A percentile compares a stretch with the other conserved stretches of the same genome.
phyloP scores from a whole-genome alignment of 2,888 invertebrate species.

The Apamea crenata region DNA sequence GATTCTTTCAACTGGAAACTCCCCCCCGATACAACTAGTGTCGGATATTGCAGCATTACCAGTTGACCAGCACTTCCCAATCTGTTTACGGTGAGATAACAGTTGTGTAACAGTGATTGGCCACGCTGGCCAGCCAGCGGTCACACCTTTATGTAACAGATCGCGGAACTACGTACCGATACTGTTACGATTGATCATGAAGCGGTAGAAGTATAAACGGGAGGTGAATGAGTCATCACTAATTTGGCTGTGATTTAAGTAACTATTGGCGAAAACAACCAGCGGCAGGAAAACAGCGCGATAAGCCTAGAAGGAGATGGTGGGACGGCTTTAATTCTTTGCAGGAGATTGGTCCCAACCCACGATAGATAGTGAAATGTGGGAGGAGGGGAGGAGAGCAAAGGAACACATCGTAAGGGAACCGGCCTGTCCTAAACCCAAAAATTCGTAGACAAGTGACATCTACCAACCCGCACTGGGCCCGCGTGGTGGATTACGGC shows the following conservation, averaged over 20 bases:
- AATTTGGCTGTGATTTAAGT: background rate
- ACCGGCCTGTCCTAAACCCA: no score
- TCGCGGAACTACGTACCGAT: constrained; percentile 67
- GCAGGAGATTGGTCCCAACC: background rate
- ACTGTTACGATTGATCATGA: constrained; percentile 39
- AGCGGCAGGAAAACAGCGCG: background rate
- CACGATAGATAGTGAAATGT: background rate
- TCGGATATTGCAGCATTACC: constrained; percentile 53
- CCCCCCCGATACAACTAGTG: constrained; percentile 2
- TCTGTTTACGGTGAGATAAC: constrained; percentile 71
- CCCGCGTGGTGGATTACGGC: no score
- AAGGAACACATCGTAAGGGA: no score
- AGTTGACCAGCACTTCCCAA: constrained; percentile 61
- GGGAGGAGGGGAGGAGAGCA: no score
- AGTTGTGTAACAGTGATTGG: constrained; percentile 59
- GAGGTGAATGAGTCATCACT: constrained; percentile 25
- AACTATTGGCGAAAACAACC: background rate
- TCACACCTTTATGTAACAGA: constrained; percentile 72
- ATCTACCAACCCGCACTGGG: no score
- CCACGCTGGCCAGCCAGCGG: constrained; percentile 62
- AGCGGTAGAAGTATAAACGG: background rate
- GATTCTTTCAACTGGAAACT: background rate
- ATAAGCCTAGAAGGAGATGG: no score
- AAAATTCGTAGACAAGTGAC: no score
- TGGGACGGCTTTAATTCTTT: background rate